A percentile compares a stretch with the other conserved stretches of the same genome.
phyloP scores from a whole-genome alignment of 2,888 invertebrate species.

The Liodrosophila aerea region DNA sequence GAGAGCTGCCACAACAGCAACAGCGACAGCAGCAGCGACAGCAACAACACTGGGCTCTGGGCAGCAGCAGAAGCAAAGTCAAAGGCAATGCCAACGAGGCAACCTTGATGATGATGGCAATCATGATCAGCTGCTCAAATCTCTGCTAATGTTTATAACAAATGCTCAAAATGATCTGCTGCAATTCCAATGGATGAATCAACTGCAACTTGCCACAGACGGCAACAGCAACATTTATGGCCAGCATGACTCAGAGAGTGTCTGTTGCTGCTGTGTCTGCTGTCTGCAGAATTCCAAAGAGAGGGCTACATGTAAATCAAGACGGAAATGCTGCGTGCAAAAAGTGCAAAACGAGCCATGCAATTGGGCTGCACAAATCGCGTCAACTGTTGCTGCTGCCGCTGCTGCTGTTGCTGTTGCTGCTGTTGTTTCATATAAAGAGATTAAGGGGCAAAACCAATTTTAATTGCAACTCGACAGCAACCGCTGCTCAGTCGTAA shows the following conservation, averaged over 20 bases:
- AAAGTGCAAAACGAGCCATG: constrained; percentile 73
- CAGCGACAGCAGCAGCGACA: constrained; percentile 26
- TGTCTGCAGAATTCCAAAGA: constrained; percentile 16
- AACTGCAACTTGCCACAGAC: neutral
- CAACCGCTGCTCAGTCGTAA: constrained; percentile 56
- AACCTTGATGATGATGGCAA: constrained; percentile 64
- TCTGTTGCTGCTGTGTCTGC: constrained; percentile 1
- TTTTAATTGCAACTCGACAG: constrained; percentile 62
- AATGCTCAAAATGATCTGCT: neutral
- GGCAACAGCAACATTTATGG: constrained; percentile 1
- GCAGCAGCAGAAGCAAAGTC: constrained; percentile 30
- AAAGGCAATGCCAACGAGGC: constrained; percentile 62
- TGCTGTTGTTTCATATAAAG: constrained; percentile 53
- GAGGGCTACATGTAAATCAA: constrained; percentile 57
- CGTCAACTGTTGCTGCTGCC: constrained; percentile 41
- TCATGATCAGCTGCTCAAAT: constrained; percentile 11
- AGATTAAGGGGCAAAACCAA: constrained; percentile 76
- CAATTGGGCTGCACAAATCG: constrained; percentile 71
- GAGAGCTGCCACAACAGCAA: constrained; percentile 22
- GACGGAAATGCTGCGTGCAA: constrained; percentile 76
- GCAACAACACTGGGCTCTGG: constrained; percentile 14
- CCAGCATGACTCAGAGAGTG: constrained; percentile 32
- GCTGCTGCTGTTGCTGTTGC: constrained; percentile 24
- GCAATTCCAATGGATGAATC: neutral
- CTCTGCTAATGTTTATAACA: neutral